phyloP scores from a whole-genome alignment of 1,140 invertebrate species.

The Augochlora pura region DNA sequence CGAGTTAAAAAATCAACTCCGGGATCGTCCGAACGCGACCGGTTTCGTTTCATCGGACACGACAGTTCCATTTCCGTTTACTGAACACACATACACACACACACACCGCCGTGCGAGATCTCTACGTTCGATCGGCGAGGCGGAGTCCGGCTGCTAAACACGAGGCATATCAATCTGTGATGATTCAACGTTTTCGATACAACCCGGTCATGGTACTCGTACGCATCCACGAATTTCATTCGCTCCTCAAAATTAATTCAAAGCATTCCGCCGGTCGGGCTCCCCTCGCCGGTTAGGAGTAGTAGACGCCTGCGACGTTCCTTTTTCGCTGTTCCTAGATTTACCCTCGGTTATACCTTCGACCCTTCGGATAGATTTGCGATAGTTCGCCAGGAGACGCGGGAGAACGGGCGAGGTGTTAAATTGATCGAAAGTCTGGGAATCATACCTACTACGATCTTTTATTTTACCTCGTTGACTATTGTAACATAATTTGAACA shows the following conservation, averaged over 20 bases:
- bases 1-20: no score
- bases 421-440: no score
- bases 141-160: slow-evolving; percentile 31
- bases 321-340: neutral
- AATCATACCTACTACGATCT: no score
- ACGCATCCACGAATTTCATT: neutral
- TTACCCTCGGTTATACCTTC: neutral
- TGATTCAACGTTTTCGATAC: slow-evolving; percentile 48
- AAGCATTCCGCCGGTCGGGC: slow-evolving; percentile 28
- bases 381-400: neutral
- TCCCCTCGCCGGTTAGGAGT: neutral
- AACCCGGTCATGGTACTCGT: neutral
- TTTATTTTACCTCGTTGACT: no score
- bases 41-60: neutral
- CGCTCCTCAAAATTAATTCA: neutral
- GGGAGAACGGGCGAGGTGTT: neutral
- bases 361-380: neutral
- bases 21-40: no score
- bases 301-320: neutral
- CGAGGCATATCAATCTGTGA: slow-evolving; percentile 58
- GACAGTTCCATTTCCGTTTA: neutral
- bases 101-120: neutral
- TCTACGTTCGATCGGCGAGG: neutral
- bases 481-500: no score
- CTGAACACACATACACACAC: no score